phyloP scores from a whole-genome alignment of 2,113 vertebrate genomes.

The Quiscalus mexicanus region DNA sequence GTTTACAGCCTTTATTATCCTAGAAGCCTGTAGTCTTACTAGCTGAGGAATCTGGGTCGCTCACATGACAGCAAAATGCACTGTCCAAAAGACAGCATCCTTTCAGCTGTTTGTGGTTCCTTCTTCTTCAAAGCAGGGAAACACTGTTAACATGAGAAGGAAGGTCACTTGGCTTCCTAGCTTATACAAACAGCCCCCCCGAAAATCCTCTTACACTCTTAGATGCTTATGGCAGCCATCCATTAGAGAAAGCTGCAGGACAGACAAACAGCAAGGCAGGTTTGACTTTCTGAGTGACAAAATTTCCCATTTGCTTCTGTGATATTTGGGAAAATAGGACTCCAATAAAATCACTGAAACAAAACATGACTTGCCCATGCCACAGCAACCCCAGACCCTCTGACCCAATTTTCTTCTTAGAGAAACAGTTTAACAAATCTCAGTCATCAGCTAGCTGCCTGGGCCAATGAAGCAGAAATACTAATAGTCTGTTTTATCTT shows the following conservation, averaged over 20 bases:
- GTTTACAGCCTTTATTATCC: background rate
- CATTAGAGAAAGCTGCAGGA: background rate
- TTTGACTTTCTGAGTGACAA: background rate
- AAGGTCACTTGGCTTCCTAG: background rate
- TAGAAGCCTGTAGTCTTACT: background rate
- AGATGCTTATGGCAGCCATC: background rate
- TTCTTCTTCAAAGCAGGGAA: background rate
- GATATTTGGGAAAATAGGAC: background rate
- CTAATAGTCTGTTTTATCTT: background rate
- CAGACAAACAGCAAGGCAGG: background rate
- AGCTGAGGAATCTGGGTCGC: background rate
- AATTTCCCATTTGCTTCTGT: background rate
- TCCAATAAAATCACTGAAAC: background rate
- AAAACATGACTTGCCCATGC: background rate
- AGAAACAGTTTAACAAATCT: background rate
- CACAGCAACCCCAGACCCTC: background rate
- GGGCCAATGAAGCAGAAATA: background rate
- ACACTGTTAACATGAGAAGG: background rate
- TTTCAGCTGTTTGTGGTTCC: background rate
- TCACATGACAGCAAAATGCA: background rate
- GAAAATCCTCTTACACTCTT: background rate
- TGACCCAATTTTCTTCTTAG: background rate
- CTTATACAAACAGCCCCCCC: fast-evolving
- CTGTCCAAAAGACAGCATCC: background rate
- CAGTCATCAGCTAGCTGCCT: background rate